Percentiles rank a stretch among this genome's conserved stretches.
These are phyloP conservation scores for Bombus affinis DNA, from an alignment of 1,140 invertebrate species.

Conservation along the genomic window DNA sequence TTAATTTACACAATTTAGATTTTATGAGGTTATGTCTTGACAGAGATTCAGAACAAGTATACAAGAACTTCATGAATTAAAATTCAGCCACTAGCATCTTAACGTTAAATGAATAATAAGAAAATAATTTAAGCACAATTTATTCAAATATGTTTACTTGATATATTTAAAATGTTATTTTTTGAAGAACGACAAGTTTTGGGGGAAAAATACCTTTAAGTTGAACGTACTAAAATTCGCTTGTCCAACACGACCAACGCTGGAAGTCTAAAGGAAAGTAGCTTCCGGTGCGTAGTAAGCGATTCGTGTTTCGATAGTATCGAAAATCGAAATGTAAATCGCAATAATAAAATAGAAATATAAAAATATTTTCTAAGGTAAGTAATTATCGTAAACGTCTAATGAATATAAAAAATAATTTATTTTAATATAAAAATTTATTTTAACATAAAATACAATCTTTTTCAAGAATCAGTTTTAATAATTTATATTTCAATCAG, in stretches of 20 bases:
- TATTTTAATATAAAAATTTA: slow-evolving; percentile 12
- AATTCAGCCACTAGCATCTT: slow-evolving; percentile 69
- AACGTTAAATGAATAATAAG: neutral
- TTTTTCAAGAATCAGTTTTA: neutral
- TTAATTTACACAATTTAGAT: slow-evolving; percentile 24
- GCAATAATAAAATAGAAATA: neutral
- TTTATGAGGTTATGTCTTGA: slow-evolving; percentile 61
- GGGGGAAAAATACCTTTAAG: slow-evolving; percentile 55
- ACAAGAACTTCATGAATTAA: slow-evolving; percentile 4
- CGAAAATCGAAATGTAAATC: slow-evolving; percentile 33
- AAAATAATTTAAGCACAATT: neutral
- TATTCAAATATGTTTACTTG: slow-evolving; percentile 1
- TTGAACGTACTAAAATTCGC: slow-evolving; percentile 36
- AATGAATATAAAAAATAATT: slow-evolving; percentile 16
- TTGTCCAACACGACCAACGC: slow-evolving; percentile 38
- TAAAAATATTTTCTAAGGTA: neutral
- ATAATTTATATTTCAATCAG: slow-evolving; percentile 26
- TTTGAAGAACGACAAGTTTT: slow-evolving; percentile 38
- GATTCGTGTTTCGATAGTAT: slow-evolving; percentile 35
- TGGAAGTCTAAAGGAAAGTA: slow-evolving; percentile 50
- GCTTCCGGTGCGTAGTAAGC: slow-evolving; percentile 1
- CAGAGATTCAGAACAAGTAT: slow-evolving; percentile 20
- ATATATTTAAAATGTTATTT: slow-evolving; percentile 51
- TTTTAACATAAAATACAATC: neutral
- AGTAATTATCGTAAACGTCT: neutral